phyloP scores from a whole-genome alignment of 2,113 vertebrate genomes.

The Tragelaphus imberbis region DNA sequence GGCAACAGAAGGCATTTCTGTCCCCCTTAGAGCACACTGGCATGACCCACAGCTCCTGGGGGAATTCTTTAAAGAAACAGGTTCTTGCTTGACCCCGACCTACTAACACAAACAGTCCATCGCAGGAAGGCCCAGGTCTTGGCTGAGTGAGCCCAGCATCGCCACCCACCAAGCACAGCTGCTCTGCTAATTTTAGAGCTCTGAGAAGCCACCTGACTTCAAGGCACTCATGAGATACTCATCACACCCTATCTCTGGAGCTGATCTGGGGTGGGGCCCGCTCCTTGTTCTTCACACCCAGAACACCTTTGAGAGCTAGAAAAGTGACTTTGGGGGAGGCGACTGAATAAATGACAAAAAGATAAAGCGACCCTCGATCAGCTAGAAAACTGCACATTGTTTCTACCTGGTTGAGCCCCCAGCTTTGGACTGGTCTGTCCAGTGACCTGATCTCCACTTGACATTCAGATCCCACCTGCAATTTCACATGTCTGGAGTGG shows the following conservation, averaged over 20 bases:
- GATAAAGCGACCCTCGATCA: neutral
- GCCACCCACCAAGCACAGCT: slow-evolving; percentile 41
- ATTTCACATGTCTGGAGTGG: neutral
- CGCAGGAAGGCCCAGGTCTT: neutral
- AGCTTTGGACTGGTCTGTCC: neutral
- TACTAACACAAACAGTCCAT: neutral
- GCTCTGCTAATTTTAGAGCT: slow-evolving; percentile 38
- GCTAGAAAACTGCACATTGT: neutral
- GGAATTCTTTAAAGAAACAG: slow-evolving; percentile 10
- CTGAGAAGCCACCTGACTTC: slow-evolving; percentile 1
- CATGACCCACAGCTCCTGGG: neutral
- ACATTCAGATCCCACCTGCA: neutral
- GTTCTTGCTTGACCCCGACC: neutral
- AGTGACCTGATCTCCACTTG: neutral
- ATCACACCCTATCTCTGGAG: neutral
- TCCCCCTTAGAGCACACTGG: neutral
- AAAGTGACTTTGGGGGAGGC: neutral
- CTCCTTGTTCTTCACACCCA: neutral
- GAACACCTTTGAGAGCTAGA: neutral
- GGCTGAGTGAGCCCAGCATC: neutral
- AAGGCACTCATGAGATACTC: neutral
- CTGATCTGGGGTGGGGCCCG: neutral
- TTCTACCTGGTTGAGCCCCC: neutral
- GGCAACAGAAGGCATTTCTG: neutral
- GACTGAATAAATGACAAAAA: neutral